Conservation (phyloP, 2,888 invertebrate genomes). For the Pammene fasciana region DNA sequence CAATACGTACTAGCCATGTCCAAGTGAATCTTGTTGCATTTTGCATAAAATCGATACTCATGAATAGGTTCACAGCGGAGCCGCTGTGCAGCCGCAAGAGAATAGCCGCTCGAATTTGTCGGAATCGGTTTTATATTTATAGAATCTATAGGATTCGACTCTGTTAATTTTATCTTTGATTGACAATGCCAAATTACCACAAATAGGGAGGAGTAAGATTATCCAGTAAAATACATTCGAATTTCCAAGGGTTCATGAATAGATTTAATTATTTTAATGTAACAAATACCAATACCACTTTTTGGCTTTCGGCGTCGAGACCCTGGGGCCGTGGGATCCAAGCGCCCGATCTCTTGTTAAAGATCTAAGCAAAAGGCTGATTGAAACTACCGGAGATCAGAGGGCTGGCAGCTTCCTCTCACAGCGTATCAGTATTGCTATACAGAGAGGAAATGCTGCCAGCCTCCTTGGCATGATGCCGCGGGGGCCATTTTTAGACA, state of each 20-base stretch:
- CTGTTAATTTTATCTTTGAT: constrained; percentile 59
- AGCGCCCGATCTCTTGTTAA: no score
- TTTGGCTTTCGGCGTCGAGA: no score
- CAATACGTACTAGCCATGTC: constrained; percentile 68
- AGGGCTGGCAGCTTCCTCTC: no score
- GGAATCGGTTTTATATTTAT: constrained; percentile 71
- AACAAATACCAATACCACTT: no score
- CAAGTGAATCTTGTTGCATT: constrained; percentile 83
- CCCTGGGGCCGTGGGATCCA: no score
- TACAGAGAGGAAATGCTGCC: no score
- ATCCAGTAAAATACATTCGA: not conserved
- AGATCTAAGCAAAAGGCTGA: no score
- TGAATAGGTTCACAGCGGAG: constrained; percentile 71
- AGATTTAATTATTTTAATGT: not conserved
- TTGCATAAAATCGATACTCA: constrained; percentile 84
- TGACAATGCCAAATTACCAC: constrained; percentile 35
- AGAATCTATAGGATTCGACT: constrained; percentile 56
- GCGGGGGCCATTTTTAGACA: no score
- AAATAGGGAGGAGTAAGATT: not conserved
- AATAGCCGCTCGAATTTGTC: constrained; percentile 68
- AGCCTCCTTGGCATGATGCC: no score
- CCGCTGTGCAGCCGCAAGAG: constrained; percentile 64
- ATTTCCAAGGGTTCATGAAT: not conserved
- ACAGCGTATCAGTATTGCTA: no score
- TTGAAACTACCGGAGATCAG: no score